Evolutionary conservation across 2,113 vertebrate genomes (phyloP), one percentile per base, ranked within the genome.

Genomic region (Ictidomys tridecemlineatus): DNA sequence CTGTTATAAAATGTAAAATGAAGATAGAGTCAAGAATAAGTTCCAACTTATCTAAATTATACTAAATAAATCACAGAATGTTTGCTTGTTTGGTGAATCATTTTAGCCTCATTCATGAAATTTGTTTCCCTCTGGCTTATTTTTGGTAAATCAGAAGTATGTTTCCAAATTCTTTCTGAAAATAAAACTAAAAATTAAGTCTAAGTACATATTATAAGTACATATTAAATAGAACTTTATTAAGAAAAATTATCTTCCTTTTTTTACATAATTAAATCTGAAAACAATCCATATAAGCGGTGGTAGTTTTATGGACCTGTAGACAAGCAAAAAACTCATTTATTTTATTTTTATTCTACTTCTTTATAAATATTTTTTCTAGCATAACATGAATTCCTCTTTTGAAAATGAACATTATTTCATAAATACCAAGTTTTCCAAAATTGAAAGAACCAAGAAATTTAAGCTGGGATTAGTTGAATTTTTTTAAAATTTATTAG

Each of bases 41-140:
- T 85, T 34, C 20, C 30, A 74, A 30, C 20, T 89, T 95, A 16
- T 42, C 37, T 69, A 96, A 94, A 91, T 85, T 70, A 85, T 42
- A 85, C 42, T 88, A 85, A 93, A 93, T 58, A 93, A 91, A 82
- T 56, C 18, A 89, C 4, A 85, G 63, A 89, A 77, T 42, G 51
- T 82, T 96, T 96, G 85, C 67, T 30, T 93, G 61, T 30, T 78
- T 96, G 17, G 51, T 95, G 32, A 97, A 91, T 93, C 53, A 97
- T 78, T 93, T 83, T 34, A 77, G 58, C 22, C 17, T 93, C 37
- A 83, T 86, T 96, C 30, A 77, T 45, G 56, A 96, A 95, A 91
- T 67, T 28, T 56, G 84, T 34, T 67, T 94, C 20, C 51, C 22
- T 80, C 69, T 78, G 39, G 51, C 39, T 89, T 89, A 69, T 82